Percentiles rank a stretch among this genome's conserved stretches.
These are phyloP conservation scores for Myrmophylax atrothorax DNA, from an alignment of 2,113 vertebrate species.

Conservation along the genomic window DNA sequence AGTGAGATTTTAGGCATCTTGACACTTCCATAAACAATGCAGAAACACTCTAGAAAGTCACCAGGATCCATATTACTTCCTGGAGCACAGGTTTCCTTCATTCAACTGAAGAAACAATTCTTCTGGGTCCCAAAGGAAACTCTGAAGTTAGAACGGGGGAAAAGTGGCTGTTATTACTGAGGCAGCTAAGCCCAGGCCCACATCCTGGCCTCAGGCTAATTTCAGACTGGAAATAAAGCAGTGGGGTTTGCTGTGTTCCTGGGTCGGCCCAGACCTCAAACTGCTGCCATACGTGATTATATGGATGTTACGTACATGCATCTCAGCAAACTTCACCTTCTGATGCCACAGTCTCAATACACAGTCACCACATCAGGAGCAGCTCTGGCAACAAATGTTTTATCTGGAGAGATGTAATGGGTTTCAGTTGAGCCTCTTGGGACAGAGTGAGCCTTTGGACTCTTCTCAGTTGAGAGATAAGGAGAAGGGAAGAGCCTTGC, in stretches of 20 bases:
- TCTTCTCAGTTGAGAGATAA: not conserved
- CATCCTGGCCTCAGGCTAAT: not conserved
- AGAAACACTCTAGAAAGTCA: not conserved
- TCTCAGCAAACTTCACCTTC: not conserved
- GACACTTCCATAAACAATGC: not conserved
- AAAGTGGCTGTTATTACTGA: not conserved
- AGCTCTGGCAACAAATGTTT: not conserved
- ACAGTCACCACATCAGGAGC: not conserved
- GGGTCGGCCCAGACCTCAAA: not conserved
- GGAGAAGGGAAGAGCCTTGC: not conserved
- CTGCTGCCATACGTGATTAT: rapidly evolving
- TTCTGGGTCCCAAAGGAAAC: not conserved
- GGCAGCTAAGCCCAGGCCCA: not conserved
- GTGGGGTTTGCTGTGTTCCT: not conserved
- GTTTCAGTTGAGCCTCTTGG: not conserved
- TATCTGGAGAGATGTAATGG: not conserved
- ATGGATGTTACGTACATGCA: rapidly evolving
- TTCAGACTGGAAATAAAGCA: not conserved
- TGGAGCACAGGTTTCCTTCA: not conserved
- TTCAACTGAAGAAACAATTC: not conserved
- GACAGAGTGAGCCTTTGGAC: not conserved
- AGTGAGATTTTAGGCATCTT: not conserved
- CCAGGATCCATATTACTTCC: not conserved
- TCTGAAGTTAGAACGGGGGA: not conserved
- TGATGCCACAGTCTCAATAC: not conserved